Evolutionary conservation across 2,888 invertebrate genomes (phyloP), one percentile per base, ranked within the genome.

Genomic region (Eupeodes luniger): DNA sequence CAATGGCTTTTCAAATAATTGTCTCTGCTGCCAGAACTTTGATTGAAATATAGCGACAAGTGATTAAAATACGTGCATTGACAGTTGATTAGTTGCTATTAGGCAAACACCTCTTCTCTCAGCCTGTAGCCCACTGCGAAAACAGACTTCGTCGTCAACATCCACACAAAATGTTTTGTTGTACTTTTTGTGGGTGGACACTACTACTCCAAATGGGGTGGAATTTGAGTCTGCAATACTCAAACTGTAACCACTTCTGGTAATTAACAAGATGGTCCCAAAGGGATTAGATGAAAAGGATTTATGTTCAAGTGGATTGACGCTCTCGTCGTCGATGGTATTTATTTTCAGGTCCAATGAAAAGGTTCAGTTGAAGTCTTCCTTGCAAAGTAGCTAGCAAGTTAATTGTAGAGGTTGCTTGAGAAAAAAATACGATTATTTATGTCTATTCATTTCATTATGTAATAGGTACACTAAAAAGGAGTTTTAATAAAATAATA

Each of bases 251-350:
- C 90, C 90, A 90, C 90, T 90, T 90, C 90, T 90, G 89, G 91
- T 91, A 91, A 91, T 91, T 91, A 91, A 91, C 91, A 91, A 90
- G 90, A 90, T 90, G 90, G 91, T 91, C 91, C 91, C 91, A 74
- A 69, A 90, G 91, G 91, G 91, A 90, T 89, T 57, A 53, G 77
- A 74, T 84, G 88, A 88, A 88, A 88, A 85, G 85, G 88, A 88
- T 88, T 88, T 88, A 88, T 88, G 87, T 88, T 88, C 85, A 88
- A 88, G 81, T 85, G 81, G 74, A 84, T 78, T 84, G 84, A 88
- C 85, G 88, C 81, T 88, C 78, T 88, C 76, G 80, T 88, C 76
- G 80, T 69, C 81, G 84, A 78, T 64, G 81, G 72, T 81, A 85
- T 87, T 85, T 85, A 85, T 88, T 88, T 88, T 88, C 81, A 67